Conservation (phyloP, 35 echinoderm and acorn worm species). For the Strongylocentrotus purpuratus region DNA sequence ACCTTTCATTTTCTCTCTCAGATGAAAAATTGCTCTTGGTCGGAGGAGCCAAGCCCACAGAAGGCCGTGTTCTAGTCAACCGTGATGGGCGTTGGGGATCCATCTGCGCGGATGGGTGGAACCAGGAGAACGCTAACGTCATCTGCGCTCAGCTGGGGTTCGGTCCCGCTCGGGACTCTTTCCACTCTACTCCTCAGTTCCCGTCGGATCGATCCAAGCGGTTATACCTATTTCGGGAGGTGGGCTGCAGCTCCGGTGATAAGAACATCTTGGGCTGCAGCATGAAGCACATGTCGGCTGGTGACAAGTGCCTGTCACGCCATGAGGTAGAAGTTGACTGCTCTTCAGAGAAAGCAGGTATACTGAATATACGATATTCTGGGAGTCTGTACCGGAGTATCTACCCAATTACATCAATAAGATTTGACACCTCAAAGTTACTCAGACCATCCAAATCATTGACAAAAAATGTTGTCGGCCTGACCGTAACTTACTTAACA, state of each 20-base stretch:
- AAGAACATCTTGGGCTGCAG: not conserved
- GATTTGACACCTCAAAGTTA: too few species aligned
- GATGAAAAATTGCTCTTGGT: slow-evolving; percentile 1
- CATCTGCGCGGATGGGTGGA: slow-evolving; percentile 15
- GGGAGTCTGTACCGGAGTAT: too few species aligned
- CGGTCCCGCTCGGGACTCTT: not conserved
- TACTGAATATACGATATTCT: too few species aligned
- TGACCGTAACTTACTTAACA: too few species aligned
- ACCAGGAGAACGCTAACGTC: not conserved
- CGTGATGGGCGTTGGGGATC: slow-evolving; percentile 17
- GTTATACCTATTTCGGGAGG: not conserved
- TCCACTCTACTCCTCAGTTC: not conserved
- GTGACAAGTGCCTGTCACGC: not conserved
- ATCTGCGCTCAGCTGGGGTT: slow-evolving; percentile 39
- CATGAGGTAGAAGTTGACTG: not conserved
- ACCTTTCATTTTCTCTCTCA: not conserved
- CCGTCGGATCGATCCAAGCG: not conserved
- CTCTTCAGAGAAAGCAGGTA: not conserved
- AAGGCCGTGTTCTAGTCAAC: slow-evolving; percentile 36
- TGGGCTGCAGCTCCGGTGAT: not conserved
- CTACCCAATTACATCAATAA: too few species aligned
- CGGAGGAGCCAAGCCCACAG: not conserved
- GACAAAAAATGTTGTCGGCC: too few species aligned
- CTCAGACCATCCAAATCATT: too few species aligned
- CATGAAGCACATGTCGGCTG: not conserved